Base-by-base conservation (phyloP, 2,797 vertebrate species). In the Pangasius mekongensis region DNA sequence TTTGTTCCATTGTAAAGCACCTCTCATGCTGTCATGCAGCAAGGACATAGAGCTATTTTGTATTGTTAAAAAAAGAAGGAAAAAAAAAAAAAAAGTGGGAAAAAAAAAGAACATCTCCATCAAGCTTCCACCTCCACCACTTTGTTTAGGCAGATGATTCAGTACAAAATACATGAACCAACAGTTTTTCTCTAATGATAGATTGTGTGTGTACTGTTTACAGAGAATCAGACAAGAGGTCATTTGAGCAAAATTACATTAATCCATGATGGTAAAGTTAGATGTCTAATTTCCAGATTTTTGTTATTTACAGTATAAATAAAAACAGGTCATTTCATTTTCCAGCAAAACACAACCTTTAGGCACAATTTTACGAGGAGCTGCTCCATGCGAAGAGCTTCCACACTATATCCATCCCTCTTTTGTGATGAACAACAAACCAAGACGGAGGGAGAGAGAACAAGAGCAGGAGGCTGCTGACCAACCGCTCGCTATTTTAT, bases 371-470 rank as follows among this genome's bases (percentile, higher is more conserved):
- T 87, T 52, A 84, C 58, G 92, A 95, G 94, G 93, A 95, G 94
- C 94, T 83, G 89, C 89, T 94, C 95, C 95, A 94, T 95, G 94
- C 87, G 94, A 91, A 96, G 95, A 95, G 93, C 95, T 95, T 96
- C 95, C 94, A 95, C 94, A 95, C 92, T 95, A 96, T 91, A 95
- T 96, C 93, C 95, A 96, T 96, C 95, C 94, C 92, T 95, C 89
- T 95, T 96, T 95, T 96, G 94, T 95, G 95, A 91, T 93, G 94
- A 95, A 94, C 91, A 92, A 96, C 94, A 95, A 95, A 96, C 94
- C 94, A 91, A 94, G 93, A 94, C 92, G 95, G 93, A 93, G 94
- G 87, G 92, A 93, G 94, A 92, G 94, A 94, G 93, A 94, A 91
- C 89, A 86, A 92, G 82, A 86, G 78, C 90, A 89, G 87, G 88